Evolutionary conservation across 2,888 invertebrate genomes (phyloP).

Genomic region (Leptopilina drosophilae): DNA sequence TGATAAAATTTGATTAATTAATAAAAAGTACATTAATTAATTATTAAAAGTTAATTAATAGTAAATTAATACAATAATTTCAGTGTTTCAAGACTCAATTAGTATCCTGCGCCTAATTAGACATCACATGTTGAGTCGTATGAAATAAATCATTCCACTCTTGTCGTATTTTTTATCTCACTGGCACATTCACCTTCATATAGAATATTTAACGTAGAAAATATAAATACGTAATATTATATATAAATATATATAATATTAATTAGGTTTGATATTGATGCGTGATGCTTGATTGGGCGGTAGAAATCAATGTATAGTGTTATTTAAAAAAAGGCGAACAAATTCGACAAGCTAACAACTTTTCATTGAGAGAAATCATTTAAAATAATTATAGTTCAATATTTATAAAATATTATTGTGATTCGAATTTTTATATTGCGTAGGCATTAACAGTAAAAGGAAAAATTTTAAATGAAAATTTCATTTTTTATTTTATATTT

Average conservation of each 20-base stretch:
- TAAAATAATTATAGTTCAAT: neutral
- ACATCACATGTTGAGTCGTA: neutral
- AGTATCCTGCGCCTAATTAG: neutral
- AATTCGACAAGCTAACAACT: constrained; percentile 3
- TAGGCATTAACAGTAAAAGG: no score
- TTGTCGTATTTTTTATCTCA: constrained; percentile 19
- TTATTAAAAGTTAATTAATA: no score
- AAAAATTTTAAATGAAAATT: no score
- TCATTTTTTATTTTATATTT: no score
- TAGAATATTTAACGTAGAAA: constrained; percentile 33
- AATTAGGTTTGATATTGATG: constrained; percentile 38
- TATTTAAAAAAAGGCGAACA: constrained; percentile 8
- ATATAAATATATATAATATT: constrained; percentile 30
- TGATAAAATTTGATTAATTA: neutral
- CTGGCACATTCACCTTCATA: constrained; percentile 5
- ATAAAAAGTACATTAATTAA: no score
- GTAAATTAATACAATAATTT: no score
- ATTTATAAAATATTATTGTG: neutral
- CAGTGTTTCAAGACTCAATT: neutral
- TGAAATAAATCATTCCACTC: neutral
- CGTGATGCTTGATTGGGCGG: constrained; percentile 31
- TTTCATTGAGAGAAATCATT: constrained; percentile 1
- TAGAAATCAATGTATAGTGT: constrained; percentile 37
- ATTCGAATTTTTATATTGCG: neutral
- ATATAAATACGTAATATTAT: constrained; percentile 28